Conservation (phyloP, 2,888 invertebrate genomes). For the Andrena praecox region DNA sequence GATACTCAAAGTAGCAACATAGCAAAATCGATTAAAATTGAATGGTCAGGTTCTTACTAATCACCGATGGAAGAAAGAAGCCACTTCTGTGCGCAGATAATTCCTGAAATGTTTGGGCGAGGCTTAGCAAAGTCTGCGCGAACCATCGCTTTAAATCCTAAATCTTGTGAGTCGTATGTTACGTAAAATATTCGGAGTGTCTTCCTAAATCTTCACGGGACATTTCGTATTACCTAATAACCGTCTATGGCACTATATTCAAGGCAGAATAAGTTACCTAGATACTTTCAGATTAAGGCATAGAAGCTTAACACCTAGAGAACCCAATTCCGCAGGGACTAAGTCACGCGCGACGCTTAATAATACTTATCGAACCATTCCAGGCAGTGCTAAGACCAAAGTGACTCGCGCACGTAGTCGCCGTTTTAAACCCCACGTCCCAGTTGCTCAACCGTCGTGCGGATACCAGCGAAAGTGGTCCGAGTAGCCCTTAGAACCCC, state of each 20-base stretch:
- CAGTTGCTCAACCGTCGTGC: no score
- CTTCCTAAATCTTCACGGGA: no score
- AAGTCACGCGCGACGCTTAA: neutral
- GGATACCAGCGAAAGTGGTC: no score
- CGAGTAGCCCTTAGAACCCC: no score
- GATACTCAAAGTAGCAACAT: no score
- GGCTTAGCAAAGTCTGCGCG: neutral
- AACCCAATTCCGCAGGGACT: neutral
- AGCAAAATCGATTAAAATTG: no score
- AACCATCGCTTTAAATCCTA: neutral
- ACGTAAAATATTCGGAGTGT: no score
- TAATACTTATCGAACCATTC: neutral
- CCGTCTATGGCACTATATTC: neutral
- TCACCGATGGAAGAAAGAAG: no score
- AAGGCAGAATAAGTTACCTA: slow-evolving; percentile 12
- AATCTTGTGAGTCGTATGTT: no score
- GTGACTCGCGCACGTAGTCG: slow-evolving; percentile 26
- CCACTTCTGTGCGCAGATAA: neutral
- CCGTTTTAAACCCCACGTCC: neutral
- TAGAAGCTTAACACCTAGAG: neutral
- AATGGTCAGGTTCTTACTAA: no score
- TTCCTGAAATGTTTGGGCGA: neutral
- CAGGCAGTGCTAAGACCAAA: slow-evolving; percentile 41
- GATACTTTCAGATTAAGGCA: slow-evolving; percentile 29
- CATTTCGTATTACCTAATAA: neutral